A percentile compares a stretch with the other conserved stretches of the same genome.
These are phyloP conservation scores for Phenacoccus solenopsis DNA, from an alignment of 1,140 invertebrate species.

Conservation along the genomic window DNA sequence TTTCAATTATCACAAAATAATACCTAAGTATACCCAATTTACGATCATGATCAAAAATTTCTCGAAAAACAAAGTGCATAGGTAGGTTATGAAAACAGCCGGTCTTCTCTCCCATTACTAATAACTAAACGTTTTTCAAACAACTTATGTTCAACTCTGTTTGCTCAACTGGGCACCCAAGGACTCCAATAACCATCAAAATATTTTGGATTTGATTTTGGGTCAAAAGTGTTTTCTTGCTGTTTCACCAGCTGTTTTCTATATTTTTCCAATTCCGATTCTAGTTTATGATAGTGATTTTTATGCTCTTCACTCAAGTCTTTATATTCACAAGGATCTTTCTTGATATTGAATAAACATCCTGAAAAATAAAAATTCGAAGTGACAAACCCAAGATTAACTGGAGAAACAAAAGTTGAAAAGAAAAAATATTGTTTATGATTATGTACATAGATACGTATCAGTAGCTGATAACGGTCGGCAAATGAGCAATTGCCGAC, in stretches of 20 bases:
- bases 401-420: neutral
- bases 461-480: too few relatives aligned
- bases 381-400: neutral
- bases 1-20: too few relatives aligned
- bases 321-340: constrained; percentile 64
- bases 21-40: too few relatives aligned
- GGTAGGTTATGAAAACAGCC: too few relatives aligned
- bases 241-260: neutral
- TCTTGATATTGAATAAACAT: constrained; percentile 57
- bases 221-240: neutral
- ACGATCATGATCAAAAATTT: too few relatives aligned
- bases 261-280: neutral
- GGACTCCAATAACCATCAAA: neutral
- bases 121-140: too few relatives aligned
- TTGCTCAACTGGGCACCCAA: neutral
- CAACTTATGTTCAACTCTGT: too few relatives aligned
- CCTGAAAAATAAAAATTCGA: neutral
- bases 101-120: too few relatives aligned
- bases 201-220: neutral
- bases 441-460: too few relatives aligned
- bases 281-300: neutral
- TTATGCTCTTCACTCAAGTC: constrained; percentile 42
- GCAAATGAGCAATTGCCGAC: too few relatives aligned
- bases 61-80: too few relatives aligned
- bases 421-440: too few relatives aligned